A percentile compares a stretch with the other conserved stretches of the same genome.
These are phyloP conservation scores for Calidris pygmaea DNA, from an alignment of 2,113 vertebrate species.

Conservation along the genomic window DNA sequence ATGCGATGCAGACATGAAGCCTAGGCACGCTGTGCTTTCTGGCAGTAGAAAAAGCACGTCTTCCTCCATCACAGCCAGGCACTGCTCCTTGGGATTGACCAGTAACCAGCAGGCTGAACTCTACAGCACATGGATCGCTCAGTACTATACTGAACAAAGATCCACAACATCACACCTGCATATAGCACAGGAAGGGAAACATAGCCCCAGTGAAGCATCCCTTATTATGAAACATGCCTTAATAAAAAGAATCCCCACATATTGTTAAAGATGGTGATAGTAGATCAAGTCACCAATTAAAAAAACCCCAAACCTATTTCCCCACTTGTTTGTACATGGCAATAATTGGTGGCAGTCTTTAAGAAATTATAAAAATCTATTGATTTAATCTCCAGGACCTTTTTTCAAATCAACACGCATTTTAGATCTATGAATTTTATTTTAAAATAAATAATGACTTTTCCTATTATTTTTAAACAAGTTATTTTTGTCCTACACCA, in stretches of 20 bases:
- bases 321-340: not conserved
- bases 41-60: too few species aligned
- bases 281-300: not conserved
- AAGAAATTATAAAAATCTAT: too few species aligned
- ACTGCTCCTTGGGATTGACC: not conserved
- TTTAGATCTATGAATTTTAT: not conserved
- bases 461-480: not conserved
- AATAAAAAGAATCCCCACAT: not conserved
- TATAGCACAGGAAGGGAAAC: not conserved
- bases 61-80: not conserved
- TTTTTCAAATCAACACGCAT: rapidly evolving
- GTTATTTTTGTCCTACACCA: not conserved
- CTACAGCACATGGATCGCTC: not conserved
- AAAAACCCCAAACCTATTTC: not conserved
- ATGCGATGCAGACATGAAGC: not conserved
- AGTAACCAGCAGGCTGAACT: not conserved
- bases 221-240: not conserved
- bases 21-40: too few species aligned
- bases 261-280: not conserved
- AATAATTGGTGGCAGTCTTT: not conserved
- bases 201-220: not conserved
- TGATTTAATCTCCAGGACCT: not conserved
- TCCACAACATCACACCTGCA: not conserved
- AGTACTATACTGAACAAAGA: not conserved
- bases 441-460: not conserved